phyloP scores from a whole-genome alignment of 2,888 invertebrate species.

The Blera fallax region DNA sequence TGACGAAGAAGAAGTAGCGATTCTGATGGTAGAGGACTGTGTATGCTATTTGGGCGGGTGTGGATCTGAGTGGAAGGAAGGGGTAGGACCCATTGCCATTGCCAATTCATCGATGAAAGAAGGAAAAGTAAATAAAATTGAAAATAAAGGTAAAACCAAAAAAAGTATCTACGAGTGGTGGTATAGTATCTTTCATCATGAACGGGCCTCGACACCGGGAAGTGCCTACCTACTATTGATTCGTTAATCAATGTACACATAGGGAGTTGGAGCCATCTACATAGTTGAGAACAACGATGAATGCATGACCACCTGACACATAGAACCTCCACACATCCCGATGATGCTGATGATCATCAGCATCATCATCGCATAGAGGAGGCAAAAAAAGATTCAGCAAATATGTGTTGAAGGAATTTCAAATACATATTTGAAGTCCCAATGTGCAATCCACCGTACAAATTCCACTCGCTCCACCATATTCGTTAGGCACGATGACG shows the following conservation, averaged over 20 bases:
- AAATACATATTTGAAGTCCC: slow-evolving; percentile 66
- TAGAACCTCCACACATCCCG: slow-evolving; percentile 42
- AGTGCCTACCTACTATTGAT: slow-evolving; percentile 47
- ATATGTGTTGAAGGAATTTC: slow-evolving; percentile 68
- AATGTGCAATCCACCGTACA: slow-evolving; percentile 63
- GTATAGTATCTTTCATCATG: slow-evolving; percentile 12
- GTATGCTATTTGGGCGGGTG: no score
- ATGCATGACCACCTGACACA: slow-evolving; percentile 68
- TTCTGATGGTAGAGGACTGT: neutral
- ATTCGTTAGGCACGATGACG: slow-evolving; percentile 69
- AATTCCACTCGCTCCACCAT: slow-evolving; percentile 64
- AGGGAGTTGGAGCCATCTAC: neutral
- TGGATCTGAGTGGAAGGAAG: no score
- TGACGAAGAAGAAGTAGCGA: no score
- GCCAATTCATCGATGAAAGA: slow-evolving; percentile 54
- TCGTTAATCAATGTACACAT: slow-evolving; percentile 70
- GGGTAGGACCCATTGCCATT: slow-evolving; percentile 5
- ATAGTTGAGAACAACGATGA: slow-evolving; percentile 27
- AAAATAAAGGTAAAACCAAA: slow-evolving; percentile 50
- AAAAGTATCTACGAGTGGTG: slow-evolving; percentile 9
- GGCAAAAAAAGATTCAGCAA: slow-evolving; percentile 62
- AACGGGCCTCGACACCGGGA: slow-evolving; percentile 24
- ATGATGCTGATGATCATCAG: slow-evolving; percentile 26
- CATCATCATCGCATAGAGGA: neutral
- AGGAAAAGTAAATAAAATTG: slow-evolving; percentile 59